A percentile compares a stretch with the other conserved stretches of the same genome.
These are phyloP conservation scores for Microctonus brassicae DNA, from an alignment of 2,888 invertebrate species.

Conservation along the genomic window DNA sequence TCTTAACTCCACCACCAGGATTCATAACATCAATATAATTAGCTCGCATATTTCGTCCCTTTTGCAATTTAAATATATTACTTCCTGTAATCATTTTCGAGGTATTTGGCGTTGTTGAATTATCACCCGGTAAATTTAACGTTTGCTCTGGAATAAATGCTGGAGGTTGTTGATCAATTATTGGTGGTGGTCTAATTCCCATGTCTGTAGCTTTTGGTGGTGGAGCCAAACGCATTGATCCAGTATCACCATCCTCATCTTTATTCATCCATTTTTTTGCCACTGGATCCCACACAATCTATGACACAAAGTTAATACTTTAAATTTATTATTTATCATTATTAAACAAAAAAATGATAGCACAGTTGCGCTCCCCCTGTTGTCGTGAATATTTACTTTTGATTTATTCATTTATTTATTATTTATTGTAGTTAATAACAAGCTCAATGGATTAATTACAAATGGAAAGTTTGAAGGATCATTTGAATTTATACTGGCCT, in stretches of 20 bases:
- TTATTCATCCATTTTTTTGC: conserved; percentile 89
- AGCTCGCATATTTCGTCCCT: conserved; percentile 79
- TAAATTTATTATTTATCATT: not conserved
- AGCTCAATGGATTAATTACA: conserved; percentile 9
- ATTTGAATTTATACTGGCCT: conserved; percentile 58
- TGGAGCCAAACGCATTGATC: conserved; percentile 73
- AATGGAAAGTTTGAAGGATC: conserved; percentile 26
- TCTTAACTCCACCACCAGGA: conserved; percentile 76
- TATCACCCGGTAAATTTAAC: conserved; percentile 24
- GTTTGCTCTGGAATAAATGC: conserved; percentile 51
- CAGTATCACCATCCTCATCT: conserved; percentile 78
- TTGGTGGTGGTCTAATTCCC: conserved; percentile 48
- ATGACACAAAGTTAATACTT: conserved; percentile 34
- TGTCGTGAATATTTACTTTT: not conserved
- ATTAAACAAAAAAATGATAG: not conserved
- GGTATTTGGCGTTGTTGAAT: conserved; percentile 45
- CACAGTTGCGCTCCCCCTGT: not conserved
- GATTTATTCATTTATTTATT: not conserved
- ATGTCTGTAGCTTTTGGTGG: conserved; percentile 80
- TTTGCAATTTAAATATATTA: conserved; percentile 86
- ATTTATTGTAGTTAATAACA: conserved; percentile 18
- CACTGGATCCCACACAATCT: conserved; percentile 96
- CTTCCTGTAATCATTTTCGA: conserved; percentile 66
- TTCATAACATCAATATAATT: conserved; percentile 91
- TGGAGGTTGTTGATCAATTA: conserved; percentile 62